Percentiles rank a stretch among this genome's conserved stretches.
These are phyloP conservation scores for Procavia capensis DNA, from an alignment of 2,113 vertebrate genomes.

Conservation along the genomic window DNA sequence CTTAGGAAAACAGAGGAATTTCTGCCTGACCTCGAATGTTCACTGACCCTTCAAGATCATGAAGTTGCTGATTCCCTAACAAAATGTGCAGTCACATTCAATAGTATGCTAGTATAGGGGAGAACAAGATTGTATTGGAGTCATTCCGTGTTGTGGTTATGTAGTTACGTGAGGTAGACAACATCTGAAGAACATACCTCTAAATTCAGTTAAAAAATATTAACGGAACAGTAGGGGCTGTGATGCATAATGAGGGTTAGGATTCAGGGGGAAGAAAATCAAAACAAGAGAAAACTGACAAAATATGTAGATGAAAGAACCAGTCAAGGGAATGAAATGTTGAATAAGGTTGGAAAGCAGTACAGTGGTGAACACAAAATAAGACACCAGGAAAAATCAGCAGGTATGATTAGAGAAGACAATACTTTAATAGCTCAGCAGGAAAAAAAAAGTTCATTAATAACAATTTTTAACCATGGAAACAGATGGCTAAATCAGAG, in stretches of 20 bases:
- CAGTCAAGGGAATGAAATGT: not conserved
- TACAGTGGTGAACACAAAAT: not conserved
- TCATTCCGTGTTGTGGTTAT: not conserved
- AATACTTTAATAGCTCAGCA: not conserved
- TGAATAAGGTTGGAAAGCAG: not conserved
- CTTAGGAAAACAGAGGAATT: not conserved
- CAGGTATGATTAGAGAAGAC: not conserved
- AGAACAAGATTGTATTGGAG: not conserved
- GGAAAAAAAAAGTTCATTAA: not conserved
- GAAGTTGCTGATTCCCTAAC: not conserved
- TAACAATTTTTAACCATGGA: not conserved
- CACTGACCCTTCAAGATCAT: not conserved
- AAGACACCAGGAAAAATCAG: not conserved
- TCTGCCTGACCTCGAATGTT: not conserved
- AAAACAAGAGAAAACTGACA: not conserved
- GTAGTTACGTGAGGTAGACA: not conserved
- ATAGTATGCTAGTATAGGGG: not conserved
- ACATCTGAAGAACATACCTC: not conserved
- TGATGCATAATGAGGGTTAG: not conserved
- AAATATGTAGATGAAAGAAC: not conserved
- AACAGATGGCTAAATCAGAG: not conserved
- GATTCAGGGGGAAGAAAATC: rapidly evolving
- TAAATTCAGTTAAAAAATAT: not conserved
- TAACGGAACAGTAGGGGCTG: not conserved
- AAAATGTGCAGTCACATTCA: not conserved